A percentile compares a stretch with the other conserved stretches of the same genome.
phyloP scores from a whole-genome alignment of 2,888 invertebrate species.

The Apamea monoglypha region DNA sequence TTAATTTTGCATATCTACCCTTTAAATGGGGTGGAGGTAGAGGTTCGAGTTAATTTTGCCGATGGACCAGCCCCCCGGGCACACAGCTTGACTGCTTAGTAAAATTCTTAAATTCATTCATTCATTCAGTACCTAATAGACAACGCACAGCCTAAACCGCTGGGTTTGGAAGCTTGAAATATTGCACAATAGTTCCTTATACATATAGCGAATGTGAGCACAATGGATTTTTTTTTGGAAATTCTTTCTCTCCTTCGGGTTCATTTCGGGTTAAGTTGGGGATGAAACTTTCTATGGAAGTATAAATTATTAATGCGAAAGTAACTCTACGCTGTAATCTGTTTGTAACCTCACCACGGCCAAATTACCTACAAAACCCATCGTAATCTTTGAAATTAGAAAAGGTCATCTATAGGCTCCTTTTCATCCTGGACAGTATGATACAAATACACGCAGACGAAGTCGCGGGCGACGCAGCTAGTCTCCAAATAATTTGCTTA shows the following conservation, averaged over 20 bases:
- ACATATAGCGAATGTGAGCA: too few species aligned
- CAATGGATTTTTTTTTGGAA: too few species aligned
- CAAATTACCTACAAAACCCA: too few species aligned
- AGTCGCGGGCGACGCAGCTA: too few species aligned
- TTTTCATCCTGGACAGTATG: slow-evolving; percentile 1
- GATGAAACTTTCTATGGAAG: neutral
- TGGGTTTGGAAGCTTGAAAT: too few species aligned
- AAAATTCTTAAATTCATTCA: neutral
- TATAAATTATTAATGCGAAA: neutral
- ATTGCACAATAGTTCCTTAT: neutral
- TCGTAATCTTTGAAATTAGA: neutral
- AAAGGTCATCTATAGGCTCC: neutral
- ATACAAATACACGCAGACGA: too few species aligned
- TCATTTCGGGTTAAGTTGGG: neutral
- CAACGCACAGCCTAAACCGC: neutral
- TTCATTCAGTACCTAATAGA: neutral
- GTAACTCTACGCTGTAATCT: neutral
- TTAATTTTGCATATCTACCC: neutral
- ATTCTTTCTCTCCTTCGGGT: too few species aligned
- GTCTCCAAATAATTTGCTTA: neutral
- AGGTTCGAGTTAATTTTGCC: neutral
- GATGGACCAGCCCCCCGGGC: neutral
- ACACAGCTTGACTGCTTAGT: neutral
- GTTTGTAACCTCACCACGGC: neutral
- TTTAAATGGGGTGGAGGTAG: neutral